These are phyloP conservation scores for Drosophila infuscata DNA, from an alignment of 2,888 invertebrate species.

Conservation along the genomic window DNA sequence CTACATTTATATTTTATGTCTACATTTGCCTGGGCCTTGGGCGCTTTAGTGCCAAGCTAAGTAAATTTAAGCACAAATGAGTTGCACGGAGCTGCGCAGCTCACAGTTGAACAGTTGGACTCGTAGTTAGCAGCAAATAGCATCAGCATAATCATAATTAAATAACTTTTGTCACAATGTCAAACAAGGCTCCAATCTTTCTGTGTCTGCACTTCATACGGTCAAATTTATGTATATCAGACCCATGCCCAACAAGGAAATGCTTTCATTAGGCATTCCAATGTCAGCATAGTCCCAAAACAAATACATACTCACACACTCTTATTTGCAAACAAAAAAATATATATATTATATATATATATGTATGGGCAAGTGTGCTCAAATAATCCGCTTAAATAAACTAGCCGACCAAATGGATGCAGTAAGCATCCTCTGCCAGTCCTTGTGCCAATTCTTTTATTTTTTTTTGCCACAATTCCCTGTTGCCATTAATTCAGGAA, in stretches of 20 bases:
- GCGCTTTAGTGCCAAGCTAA: conserved; percentile 77
- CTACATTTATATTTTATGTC: conserved; percentile 74
- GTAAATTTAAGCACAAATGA: conserved; percentile 74
- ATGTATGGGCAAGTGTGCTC: conserved; percentile 66
- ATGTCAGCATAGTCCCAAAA: conserved; percentile 39
- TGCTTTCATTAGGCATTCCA: conserved; percentile 77
- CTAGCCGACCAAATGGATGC: conserved; percentile 59
- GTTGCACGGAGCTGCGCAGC: conserved; percentile 48
- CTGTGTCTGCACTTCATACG: conserved; percentile 68
- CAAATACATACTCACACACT: conserved; percentile 24
- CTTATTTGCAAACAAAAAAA: conserved; percentile 25
- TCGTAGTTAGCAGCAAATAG: conserved; percentile 47
- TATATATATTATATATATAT: conserved; percentile 20
- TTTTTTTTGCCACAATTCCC: conserved; percentile 13
- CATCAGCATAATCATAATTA: conserved; percentile 76
- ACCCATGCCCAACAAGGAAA: conserved; percentile 23
- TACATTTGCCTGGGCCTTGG: conserved; percentile 69
- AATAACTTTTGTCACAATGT: conserved; percentile 78
- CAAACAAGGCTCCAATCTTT: conserved; percentile 46
- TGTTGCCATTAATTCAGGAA: not conserved
- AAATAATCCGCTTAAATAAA: conserved; percentile 80
- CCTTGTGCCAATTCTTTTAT: conserved; percentile 63
- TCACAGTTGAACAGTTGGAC: conserved; percentile 51
- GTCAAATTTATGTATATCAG: conserved; percentile 65
- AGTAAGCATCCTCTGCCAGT: conserved; percentile 59